Evolutionary conservation across 2,888 invertebrate species (phyloP), one percentile per base, ranked within the genome.

Genomic region (Panopea generosa): DNA sequence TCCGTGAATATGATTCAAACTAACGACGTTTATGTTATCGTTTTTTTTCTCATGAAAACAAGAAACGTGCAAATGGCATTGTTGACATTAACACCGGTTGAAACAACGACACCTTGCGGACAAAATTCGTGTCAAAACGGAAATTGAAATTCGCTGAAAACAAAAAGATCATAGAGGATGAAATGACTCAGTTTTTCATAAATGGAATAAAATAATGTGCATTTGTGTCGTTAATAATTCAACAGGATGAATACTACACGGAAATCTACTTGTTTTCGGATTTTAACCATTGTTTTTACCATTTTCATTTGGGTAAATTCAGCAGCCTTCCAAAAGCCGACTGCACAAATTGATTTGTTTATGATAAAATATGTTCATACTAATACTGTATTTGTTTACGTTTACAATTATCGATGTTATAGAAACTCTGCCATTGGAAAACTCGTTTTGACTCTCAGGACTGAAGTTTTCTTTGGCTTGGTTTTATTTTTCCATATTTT

Each of bases 271-370:
- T 83, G 80, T 60, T 76, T 82, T 70, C 60, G 79, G 50, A 76
- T 84, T 43, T 27, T 79, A 18, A 71, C 76, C 24, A 72, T 83
- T 29, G 59, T 81, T 29, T 53, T 76, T 27, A 76, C 71, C 14
- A 50, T 73, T 59, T 67, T 83, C 29, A 69, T 81, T 20, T 83
- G 79, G 80, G 83, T 83, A 80, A 83, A 79, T 71, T 47, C n/a
- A n/a, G n/a, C n/a, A n/a, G n/a, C n/a, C n/a, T n/a, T 59, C 7
- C 7, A 43, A 24, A 18, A 27, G 11, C 22, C 9, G 22, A 38
- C 45, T 45, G 16, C 20, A 20, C 6, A 45, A 18, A 45, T 45
- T 20, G 45, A 20, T 18, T 45, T 40, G 7, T 73, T 67, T 74
- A 78, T 74, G 73, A 29, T 73, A 78, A 74, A 73, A 74, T 73